A percentile compares a stretch with the other conserved stretches of the same genome.
Conservation (phyloP, 1,140 invertebrate species). For the Aleiodes sp. region DNA sequence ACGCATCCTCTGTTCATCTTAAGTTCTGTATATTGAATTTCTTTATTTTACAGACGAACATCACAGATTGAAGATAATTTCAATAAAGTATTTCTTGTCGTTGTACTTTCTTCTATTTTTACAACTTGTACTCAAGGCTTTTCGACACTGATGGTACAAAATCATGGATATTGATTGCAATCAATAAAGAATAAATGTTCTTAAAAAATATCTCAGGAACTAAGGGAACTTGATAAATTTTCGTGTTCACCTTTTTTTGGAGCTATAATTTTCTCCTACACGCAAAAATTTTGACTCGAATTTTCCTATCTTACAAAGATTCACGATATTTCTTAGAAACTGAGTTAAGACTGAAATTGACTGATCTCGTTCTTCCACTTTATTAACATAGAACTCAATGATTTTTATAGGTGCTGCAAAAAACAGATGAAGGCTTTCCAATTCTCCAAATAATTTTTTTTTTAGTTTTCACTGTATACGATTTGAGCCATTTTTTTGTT, state of each 20-base stretch:
- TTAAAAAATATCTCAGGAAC: not conserved
- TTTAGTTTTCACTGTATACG: slow-evolving; percentile 12
- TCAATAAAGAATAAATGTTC: not conserved
- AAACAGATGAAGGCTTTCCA: slow-evolving; percentile 5
- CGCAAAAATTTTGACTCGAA: too few relatives aligned
- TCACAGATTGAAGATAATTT: slow-evolving; percentile 5
- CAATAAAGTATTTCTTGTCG: not conserved
- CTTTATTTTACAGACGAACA: not conserved
- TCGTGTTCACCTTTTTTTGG: too few relatives aligned
- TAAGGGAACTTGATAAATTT: too few relatives aligned
- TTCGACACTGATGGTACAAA: not conserved
- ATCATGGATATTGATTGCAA: not conserved
- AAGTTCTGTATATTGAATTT: not conserved
- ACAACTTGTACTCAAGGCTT: not conserved
- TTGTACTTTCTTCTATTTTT: not conserved
- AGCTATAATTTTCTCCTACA: too few relatives aligned
- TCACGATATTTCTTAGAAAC: too few relatives aligned
- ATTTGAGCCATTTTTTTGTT: slow-evolving; percentile 12
- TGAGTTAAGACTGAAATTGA: not conserved
- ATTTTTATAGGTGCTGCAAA: not conserved
- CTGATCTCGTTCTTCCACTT: too few relatives aligned
- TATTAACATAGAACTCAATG: not conserved
- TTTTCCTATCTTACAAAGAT: too few relatives aligned
- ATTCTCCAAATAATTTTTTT: slow-evolving; percentile 18
- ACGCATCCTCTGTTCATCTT: too few relatives aligned